These are phyloP conservation scores for Diploptera punctata DNA, from an alignment of 2,888 invertebrate species.

Conservation along the genomic window DNA sequence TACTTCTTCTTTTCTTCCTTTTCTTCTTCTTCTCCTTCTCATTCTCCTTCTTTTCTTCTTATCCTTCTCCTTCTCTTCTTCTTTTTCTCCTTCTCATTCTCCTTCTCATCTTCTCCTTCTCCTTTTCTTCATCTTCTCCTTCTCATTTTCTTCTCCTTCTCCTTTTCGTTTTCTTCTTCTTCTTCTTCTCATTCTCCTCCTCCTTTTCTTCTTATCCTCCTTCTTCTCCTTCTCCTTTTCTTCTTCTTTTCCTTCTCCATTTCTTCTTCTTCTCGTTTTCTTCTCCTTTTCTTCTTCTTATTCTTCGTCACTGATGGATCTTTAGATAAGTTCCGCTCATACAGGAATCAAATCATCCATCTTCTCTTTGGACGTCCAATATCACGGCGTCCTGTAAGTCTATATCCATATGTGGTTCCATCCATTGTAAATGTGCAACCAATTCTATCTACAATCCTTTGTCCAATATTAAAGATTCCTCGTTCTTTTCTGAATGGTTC, in stretches of 20 bases:
- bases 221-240: not conserved
- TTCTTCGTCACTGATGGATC: not conserved
- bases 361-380: no score
- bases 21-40: no score
- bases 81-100: not conserved
- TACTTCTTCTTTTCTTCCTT: not conserved
- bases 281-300: not conserved
- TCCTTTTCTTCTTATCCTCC: not conserved
- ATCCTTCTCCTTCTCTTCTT: not conserved
- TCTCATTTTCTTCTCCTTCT: no score
- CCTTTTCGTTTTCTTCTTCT: no score
- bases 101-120: not conserved
- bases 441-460: no score
- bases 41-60: no score
- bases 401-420: no score
- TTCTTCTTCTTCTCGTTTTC: not conserved
- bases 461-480: no score
- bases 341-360: not conserved
- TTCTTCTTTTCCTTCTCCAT: not conserved
- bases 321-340: not conserved
- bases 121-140: not conserved
- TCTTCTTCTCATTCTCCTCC: not conserved
- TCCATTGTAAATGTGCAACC: no score
- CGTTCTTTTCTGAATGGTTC: not conserved
- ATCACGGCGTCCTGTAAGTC: no score